Percentiles rank a stretch among this genome's conserved stretches.
Evolutionary conservation across 2,888 invertebrate genomes (phyloP).

Genomic region (Drosophila mimetica): DNA sequence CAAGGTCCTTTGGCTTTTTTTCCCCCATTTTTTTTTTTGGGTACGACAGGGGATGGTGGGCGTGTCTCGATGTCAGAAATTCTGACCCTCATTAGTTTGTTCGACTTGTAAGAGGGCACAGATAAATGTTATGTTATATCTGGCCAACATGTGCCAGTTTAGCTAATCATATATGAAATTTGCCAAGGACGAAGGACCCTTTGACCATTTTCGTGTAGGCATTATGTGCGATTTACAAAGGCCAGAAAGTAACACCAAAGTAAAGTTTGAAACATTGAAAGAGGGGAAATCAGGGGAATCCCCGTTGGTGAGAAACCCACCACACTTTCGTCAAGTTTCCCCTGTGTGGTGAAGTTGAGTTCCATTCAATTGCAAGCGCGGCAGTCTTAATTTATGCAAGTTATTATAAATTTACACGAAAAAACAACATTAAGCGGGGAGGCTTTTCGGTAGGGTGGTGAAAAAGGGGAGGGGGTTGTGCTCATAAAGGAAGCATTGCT

Average conservation of each 20-base stretch:
- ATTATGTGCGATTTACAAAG: conserved; percentile 67
- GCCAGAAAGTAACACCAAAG: neutral
- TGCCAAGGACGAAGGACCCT: conserved; percentile 18
- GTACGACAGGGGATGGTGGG: conserved; percentile 10
- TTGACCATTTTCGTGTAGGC: conserved; percentile 53
- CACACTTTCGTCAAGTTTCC: conserved; percentile 52
- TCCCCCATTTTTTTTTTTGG: neutral
- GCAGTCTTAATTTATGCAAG: conserved; percentile 75
- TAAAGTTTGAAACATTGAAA: conserved; percentile 5
- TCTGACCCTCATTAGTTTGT: conserved; percentile 66
- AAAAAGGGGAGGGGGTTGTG: conserved; percentile 14
- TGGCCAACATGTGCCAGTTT: conserved; percentile 40
- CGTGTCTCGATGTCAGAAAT: conserved; percentile 43
- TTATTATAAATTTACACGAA: conserved; percentile 79
- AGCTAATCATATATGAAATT: conserved; percentile 47
- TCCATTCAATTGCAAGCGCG: conserved; percentile 31
- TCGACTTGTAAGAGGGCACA: conserved; percentile 33
- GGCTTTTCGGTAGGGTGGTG: conserved; percentile 1
- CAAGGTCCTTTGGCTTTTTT: conserved; percentile 14
- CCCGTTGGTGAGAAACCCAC: conserved; percentile 3
- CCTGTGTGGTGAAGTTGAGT: conserved; percentile 54
- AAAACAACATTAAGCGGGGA: conserved; percentile 67
- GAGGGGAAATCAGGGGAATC: conserved; percentile 24
- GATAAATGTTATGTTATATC: conserved; percentile 53
- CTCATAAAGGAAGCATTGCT: conserved; percentile 65